These are phyloP conservation scores for Drosophila pachea DNA, from an alignment of 1,140 invertebrate genomes.

Conservation along the genomic window DNA sequence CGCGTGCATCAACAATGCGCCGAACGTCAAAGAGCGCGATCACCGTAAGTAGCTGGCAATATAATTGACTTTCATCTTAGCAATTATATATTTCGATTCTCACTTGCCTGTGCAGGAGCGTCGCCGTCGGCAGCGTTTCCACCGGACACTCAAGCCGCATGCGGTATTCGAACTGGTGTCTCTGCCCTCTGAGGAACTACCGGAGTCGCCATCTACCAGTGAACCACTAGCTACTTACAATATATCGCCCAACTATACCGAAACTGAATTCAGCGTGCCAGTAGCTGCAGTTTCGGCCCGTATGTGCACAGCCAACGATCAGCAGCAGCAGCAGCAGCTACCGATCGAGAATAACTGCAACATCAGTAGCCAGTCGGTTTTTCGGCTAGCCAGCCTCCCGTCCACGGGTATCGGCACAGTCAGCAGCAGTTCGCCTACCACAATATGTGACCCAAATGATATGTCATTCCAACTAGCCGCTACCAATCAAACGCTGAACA, in stretches of 20 bases:
- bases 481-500: constrained; percentile 6
- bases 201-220: background rate
- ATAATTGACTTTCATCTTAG: too few relatives aligned
- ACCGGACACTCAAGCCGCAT: constrained; percentile 27
- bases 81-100: background rate
- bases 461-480: background rate
- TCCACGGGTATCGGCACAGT: constrained; percentile 31
- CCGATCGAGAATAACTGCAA: background rate
- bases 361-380: constrained; percentile 44
- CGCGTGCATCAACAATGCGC: too few relatives aligned
- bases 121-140: constrained; percentile 24
- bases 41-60: constrained; percentile 7
- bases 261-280: background rate
- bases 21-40: constrained; percentile 1
- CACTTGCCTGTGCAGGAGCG: too few relatives aligned
- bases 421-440: constrained; percentile 4
- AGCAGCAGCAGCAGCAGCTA: background rate
- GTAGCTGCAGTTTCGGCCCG: background rate
- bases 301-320: background rate
- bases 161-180: constrained; percentile 23
- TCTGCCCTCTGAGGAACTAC: background rate
- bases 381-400: constrained; percentile 47
- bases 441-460: background rate
- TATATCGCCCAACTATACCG: background rate
- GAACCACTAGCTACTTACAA: background rate